A percentile compares a stretch with the other conserved stretches of the same genome.
These are phyloP conservation scores for Oegoconia quadripuncta DNA, from an alignment of 2,888 invertebrate genomes.

Conservation along the genomic window DNA sequence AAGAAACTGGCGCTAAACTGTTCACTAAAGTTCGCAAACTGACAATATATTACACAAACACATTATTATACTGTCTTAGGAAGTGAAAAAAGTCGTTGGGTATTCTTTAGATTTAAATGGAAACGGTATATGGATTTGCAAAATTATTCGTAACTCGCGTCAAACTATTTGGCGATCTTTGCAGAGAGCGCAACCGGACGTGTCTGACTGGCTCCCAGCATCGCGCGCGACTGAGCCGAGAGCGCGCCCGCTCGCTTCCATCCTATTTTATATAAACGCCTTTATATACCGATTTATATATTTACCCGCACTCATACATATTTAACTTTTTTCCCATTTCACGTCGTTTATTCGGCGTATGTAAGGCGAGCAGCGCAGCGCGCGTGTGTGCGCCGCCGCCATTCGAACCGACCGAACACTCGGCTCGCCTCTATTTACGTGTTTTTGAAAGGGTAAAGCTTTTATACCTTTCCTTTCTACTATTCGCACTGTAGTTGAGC, in stretches of 20 bases:
- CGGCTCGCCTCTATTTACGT: constrained; percentile 69
- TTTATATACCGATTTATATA: constrained; percentile 78
- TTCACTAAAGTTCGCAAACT: too few species aligned
- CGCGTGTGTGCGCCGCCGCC: constrained; percentile 57
- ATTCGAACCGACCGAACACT: constrained; percentile 53
- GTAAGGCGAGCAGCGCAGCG: constrained; percentile 48
- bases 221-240: constrained; percentile 62
- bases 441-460: constrained; percentile 77
- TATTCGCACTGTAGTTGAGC: constrained; percentile 67
- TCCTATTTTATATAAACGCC: constrained; percentile 70
- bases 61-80: too few species aligned
- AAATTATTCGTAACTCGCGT: too few species aligned
- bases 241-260: constrained; percentile 50
- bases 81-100: too few species aligned
- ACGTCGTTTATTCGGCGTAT: constrained; percentile 74
- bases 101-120: too few species aligned
- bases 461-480: constrained; percentile 75
- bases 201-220: constrained; percentile 32
- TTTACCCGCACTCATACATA: constrained; percentile 79
- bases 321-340: constrained; percentile 79
- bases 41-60: too few species aligned
- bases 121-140: too few species aligned
- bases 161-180: too few species aligned
- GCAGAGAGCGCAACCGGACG: too few species aligned
- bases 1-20: too few species aligned